A percentile compares a stretch with the other conserved stretches of the same genome.
These are phyloP conservation scores for Poeciliopsis turrubarensis DNA, from an alignment of 2,113 vertebrate genomes.

Conservation along the genomic window DNA sequence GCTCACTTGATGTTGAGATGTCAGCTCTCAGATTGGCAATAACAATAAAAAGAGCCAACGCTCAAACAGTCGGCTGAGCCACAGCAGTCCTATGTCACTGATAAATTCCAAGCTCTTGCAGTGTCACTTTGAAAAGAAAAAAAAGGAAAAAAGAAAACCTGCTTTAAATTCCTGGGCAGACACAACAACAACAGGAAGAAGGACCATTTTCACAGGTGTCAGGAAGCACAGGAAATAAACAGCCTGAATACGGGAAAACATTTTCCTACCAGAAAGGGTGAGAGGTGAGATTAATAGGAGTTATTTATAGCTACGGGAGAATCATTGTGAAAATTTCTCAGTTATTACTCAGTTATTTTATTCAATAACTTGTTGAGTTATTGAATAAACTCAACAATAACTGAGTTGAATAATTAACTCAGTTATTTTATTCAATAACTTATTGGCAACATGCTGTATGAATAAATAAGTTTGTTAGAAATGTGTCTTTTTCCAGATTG, in stretches of 20 bases:
- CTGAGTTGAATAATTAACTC: too few species aligned
- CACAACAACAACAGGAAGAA: slow-evolving; percentile 98
- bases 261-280: slow-evolving; percentile 61
- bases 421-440: background rate
- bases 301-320: slow-evolving; percentile 65
- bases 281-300: slow-evolving; percentile 75
- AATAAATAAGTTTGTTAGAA: too few species aligned
- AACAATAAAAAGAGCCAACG: background rate
- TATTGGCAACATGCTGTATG: background rate
- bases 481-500: too few species aligned
- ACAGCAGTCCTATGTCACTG: slow-evolving; percentile 59
- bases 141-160: slow-evolving; percentile 73
- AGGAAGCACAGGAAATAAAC: slow-evolving; percentile 92
- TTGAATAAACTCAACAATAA: too few species aligned
- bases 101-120: slow-evolving; percentile 75
- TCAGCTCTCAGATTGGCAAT: background rate
- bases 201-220: slow-evolving; percentile 92
- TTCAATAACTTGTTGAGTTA: background rate
- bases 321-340: slow-evolving; percentile 44
- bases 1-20: background rate
- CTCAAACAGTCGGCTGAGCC: slow-evolving; percentile 11
- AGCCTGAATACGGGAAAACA: slow-evolving; percentile 81
- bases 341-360: background rate
- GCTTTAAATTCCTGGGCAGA: slow-evolving; percentile 86
- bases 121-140: slow-evolving; percentile 74